These are phyloP conservation scores for Potamilus streckersoni DNA, from an alignment of 1,140 invertebrate species.

Conservation along the genomic window DNA sequence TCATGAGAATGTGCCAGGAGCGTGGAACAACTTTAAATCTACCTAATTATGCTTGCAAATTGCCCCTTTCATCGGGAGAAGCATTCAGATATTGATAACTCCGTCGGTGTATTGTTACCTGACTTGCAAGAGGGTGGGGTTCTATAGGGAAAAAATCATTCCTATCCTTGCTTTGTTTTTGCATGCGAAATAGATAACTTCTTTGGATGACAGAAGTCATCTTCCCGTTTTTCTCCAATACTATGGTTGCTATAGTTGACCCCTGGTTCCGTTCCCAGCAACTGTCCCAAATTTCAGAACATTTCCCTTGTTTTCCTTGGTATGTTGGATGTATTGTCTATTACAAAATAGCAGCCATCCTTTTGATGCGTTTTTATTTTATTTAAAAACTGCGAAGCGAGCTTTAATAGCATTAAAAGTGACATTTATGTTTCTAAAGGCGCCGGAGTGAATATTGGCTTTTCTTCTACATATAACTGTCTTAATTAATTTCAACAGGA, in stretches of 20 bases:
- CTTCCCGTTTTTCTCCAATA: background rate
- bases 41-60: constrained; percentile 1
- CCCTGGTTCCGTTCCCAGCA: background rate
- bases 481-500: too few species aligned
- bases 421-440: background rate
- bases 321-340: constrained; percentile 7
- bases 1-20: background rate
- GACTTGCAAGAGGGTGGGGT: background rate
- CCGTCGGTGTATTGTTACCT: too few species aligned
- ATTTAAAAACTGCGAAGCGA: background rate
- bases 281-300: constrained; percentile 6
- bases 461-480: too few species aligned
- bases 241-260: background rate
- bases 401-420: background rate
- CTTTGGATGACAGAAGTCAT: background rate
- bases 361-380: constrained; percentile 8
- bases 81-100: background rate
- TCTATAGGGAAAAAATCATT: background rate
- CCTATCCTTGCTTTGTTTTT: background rate
- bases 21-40: background rate
- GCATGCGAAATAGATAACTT: background rate
- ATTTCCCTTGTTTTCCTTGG: background rate
- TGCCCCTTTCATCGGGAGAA: background rate
- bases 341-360: constrained; percentile 4
- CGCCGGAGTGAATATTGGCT: constrained; percentile 1